Base-by-base conservation (phyloP, 2,113 vertebrate species). In the Lota lota region DNA sequence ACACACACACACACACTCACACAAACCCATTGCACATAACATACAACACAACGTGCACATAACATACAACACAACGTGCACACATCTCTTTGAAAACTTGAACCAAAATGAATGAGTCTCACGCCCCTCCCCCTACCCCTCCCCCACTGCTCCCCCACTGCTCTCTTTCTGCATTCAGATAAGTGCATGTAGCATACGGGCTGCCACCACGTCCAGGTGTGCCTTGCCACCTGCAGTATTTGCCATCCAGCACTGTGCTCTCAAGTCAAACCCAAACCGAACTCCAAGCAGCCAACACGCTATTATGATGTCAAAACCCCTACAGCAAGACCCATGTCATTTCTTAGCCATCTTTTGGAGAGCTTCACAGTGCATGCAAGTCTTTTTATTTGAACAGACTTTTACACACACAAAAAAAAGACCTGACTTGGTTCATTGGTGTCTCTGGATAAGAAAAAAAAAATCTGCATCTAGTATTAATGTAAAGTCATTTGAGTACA, bases 281-380 rank as follows among this genome's bases (percentile, higher is more conserved):
- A 66, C 79, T 78, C 88, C 91, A 81, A 89, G 85, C 80, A 86
- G 85, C 89, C 87, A 87, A 80, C 82, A 80, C 75, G 79, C 82
- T 88, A 89, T 83, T 76, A 91, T 92, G 91, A 93, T 92, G 92
- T 92, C 91, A 92, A 90, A 88, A 79, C 40, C 40, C 79, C 85
- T 77, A 75, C 87, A 79, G 80, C 79, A 80, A 81, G 76, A 82
- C 85, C 75, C 81, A 81, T 88, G 74, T 89, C 86, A 80, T 83
- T 75, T 77, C 56, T 83, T 81, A 82, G 77, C 71, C 20, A 22
- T 59, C 53, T 56, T 56, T n/a, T 79, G 79, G 75, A 86, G 73
- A 84, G 84, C 75, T 84, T 79, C 74, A 47, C 40, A 80, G 76
- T 77, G 79, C 86, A 84, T 81, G 83, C 40, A 47, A 47, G 40